Percentiles rank a stretch among this genome's conserved stretches.
These are phyloP conservation scores for Sibirionetta formosa DNA, from an alignment of 2,797 vertebrate species.

Conservation along the genomic window DNA sequence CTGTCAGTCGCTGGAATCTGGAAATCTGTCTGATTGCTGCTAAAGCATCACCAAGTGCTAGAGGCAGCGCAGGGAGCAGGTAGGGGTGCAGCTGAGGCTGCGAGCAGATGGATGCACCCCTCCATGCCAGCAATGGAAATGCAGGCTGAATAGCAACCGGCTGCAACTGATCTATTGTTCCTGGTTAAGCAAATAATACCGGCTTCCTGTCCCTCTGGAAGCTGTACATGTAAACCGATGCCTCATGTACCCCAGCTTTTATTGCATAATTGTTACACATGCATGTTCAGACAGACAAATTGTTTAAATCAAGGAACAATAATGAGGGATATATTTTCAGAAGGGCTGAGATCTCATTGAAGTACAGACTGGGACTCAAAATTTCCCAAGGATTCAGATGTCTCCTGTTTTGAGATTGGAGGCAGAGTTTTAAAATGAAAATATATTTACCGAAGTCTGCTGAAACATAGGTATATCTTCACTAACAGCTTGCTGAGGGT, in stretches of 20 bases:
- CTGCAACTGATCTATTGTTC: neutral
- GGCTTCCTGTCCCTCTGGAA: conserved; percentile 28
- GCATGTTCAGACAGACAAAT: neutral
- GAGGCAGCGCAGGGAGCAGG: conserved; percentile 33
- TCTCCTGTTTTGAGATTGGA: neutral
- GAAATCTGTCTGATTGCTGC: conserved; percentile 23
- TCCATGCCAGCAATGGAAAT: conserved; percentile 39
- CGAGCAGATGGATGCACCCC: neutral
- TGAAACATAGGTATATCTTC: neutral
- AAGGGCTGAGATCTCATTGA: neutral
- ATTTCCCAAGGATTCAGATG: neutral
- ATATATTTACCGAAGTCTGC: neutral
- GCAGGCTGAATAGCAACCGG: neutral
- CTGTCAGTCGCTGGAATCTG: conserved; percentile 44
- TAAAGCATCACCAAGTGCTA: conserved; percentile 22
- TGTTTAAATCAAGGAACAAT: neutral
- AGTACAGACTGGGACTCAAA: neutral
- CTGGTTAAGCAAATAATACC: conserved; percentile 18
- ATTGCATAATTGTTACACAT: neutral
- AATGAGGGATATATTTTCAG: neutral
- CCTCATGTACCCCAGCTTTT: neutral
- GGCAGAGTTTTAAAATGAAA: neutral
- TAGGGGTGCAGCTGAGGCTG: conserved; percentile 15
- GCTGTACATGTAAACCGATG: neutral
- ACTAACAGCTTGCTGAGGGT: neutral